Evolutionary conservation across 2,113 vertebrate genomes (phyloP).

Genomic region (Microcebus murinus): DNA sequence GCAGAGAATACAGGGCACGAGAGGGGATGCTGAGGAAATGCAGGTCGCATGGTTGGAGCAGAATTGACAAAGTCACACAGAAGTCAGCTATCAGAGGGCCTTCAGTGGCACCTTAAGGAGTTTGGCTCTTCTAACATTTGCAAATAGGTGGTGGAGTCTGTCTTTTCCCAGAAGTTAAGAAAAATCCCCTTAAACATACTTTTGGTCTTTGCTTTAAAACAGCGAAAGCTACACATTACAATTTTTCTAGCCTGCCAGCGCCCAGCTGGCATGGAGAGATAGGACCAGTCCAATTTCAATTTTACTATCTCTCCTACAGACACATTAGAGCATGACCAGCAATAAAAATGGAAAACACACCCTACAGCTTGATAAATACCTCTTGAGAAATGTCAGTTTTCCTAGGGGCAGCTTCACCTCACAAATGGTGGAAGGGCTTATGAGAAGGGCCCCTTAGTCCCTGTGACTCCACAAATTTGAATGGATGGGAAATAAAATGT

Average conservation of each 20-base stretch:
- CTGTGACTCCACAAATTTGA: background rate
- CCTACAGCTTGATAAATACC: conserved; percentile 20
- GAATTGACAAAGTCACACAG: background rate
- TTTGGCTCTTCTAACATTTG: background rate
- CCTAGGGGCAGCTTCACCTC: background rate
- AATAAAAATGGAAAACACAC: conserved; percentile 67
- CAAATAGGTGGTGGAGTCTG: background rate
- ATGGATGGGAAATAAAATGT: background rate
- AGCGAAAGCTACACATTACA: background rate
- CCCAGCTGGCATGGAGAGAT: conserved; percentile 59
- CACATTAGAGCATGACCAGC: conserved; percentile 69
- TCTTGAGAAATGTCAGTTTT: background rate
- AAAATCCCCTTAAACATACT: background rate
- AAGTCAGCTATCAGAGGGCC: background rate
- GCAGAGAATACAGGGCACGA: accelerated
- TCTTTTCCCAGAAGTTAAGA: background rate
- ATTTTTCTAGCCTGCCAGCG: background rate
- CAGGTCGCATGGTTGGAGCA: accelerated
- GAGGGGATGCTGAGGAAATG: background rate
- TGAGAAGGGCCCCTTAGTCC: background rate
- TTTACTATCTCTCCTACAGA: conserved; percentile 57
- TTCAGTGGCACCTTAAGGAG: background rate
- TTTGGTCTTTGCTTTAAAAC: background rate
- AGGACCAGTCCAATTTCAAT: conserved; percentile 63
- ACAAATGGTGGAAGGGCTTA: too few relatives aligned